These are phyloP conservation scores for Sinocyclocheilus maitianheensis DNA, from an alignment of 2,113 vertebrate genomes.

Conservation along the genomic window DNA sequence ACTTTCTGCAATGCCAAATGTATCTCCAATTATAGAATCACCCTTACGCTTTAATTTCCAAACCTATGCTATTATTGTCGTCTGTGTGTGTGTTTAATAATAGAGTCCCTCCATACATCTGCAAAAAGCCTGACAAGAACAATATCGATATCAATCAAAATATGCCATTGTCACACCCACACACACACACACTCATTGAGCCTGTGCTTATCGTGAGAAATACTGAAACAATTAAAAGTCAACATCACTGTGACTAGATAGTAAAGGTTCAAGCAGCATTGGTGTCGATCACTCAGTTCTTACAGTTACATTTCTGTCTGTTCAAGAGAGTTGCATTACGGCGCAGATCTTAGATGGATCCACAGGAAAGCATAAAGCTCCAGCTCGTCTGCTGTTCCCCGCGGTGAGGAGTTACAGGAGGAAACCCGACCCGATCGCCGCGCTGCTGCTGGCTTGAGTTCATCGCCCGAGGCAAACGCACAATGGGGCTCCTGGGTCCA, in stretches of 20 bases:
- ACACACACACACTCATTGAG: background rate
- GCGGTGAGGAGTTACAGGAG: background rate
- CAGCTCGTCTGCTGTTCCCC: background rate
- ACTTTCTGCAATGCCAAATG: too few species aligned
- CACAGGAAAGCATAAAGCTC: background rate
- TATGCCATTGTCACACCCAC: background rate
- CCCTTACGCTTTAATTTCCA: background rate
- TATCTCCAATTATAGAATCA: too few species aligned
- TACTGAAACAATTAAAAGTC: background rate
- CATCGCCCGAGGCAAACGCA: background rate
- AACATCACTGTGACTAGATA: background rate
- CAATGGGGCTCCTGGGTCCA: background rate
- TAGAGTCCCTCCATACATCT: background rate
- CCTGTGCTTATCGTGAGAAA: background rate
- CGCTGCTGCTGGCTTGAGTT: background rate
- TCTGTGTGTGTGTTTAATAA: background rate
- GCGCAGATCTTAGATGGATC: background rate
- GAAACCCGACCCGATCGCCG: background rate
- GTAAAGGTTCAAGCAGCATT: background rate
- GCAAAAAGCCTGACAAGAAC: background rate
- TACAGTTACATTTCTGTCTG: background rate
- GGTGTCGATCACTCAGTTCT: background rate
- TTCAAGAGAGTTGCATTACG: background rate
- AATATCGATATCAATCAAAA: background rate
- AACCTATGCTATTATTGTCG: background rate